phyloP scores from a whole-genome alignment of 2,113 vertebrate genomes.

The Ivindomyrus marchei region DNA sequence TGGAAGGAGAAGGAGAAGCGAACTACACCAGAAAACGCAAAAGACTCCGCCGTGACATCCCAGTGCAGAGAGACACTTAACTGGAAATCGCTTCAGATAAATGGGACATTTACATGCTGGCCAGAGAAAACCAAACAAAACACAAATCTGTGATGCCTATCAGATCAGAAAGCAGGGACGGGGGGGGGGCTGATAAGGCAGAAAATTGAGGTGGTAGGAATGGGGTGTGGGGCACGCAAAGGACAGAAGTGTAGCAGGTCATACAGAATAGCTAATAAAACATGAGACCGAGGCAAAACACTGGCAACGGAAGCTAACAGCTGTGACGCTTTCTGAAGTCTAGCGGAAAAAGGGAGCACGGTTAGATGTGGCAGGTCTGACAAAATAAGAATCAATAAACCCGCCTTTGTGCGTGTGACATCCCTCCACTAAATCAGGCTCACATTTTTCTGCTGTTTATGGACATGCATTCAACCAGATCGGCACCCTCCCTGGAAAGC shows the following conservation, averaged over 20 bases:
- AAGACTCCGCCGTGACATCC: neutral
- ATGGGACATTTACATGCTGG: neutral
- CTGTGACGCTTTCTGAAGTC: neutral
- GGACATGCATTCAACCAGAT: neutral
- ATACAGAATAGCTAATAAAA: neutral
- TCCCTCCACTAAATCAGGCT: neutral
- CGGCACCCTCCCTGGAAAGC: neutral
- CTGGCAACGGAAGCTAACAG: neutral
- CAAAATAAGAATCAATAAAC: neutral
- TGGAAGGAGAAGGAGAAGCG: neutral
- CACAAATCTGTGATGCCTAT: neutral
- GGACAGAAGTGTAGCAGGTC: neutral
- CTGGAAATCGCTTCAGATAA: neutral
- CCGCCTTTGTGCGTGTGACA: neutral
- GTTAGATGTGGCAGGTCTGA: neutral
- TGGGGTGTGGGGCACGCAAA: neutral
- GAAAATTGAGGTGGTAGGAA: neutral
- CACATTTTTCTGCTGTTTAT: neutral
- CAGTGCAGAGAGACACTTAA: neutral
- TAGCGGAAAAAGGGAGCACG: neutral
- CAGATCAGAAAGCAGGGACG: neutral
- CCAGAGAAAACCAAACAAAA: neutral
- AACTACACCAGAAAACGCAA: neutral
- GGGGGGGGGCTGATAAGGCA: neutral
- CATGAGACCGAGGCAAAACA: neutral